Percentiles rank a stretch among this genome's conserved stretches.
These are phyloP conservation scores for Rhorus exstirpatorius DNA, from an alignment of 2,888 invertebrate species.

Conservation along the genomic window DNA sequence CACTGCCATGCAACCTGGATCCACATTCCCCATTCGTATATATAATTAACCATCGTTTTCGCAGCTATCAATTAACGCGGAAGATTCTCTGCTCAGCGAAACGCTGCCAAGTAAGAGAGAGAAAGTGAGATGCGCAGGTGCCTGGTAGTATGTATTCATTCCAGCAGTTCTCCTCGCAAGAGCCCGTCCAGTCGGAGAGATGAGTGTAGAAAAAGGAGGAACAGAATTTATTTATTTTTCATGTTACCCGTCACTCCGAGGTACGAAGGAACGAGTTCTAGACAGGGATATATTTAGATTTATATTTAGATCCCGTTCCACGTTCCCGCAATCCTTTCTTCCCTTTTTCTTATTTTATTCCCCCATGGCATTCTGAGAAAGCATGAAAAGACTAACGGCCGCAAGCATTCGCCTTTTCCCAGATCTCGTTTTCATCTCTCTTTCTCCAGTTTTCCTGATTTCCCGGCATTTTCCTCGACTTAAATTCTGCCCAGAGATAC, in stretches of 20 bases:
- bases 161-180: slow-evolving; percentile 12
- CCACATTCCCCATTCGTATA: slow-evolving; percentile 51
- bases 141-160: slow-evolving; percentile 58
- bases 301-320: slow-evolving; percentile 65
- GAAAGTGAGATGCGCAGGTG: slow-evolving; percentile 57
- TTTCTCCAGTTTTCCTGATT: slow-evolving; percentile 59
- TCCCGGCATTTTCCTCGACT: slow-evolving; percentile 59
- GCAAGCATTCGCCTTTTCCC: slow-evolving; percentile 47
- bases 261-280: slow-evolving; percentile 63
- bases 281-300: slow-evolving; percentile 67
- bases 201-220: slow-evolving; percentile 43
- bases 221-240: slow-evolving; percentile 65
- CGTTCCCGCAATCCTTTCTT: slow-evolving; percentile 60
- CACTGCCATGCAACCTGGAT: slow-evolving; percentile 56
- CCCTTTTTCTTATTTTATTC: slow-evolving; percentile 59
- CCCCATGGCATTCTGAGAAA: slow-evolving; percentile 61
- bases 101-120: slow-evolving; percentile 19
- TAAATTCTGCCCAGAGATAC: slow-evolving; percentile 27
- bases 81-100: slow-evolving; percentile 50
- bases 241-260: slow-evolving; percentile 65
- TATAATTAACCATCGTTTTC: slow-evolving; percentile 69
- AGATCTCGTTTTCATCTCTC: slow-evolving; percentile 42
- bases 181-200: slow-evolving; percentile 58
- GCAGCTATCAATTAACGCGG: slow-evolving; percentile 69
- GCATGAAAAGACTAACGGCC: slow-evolving; percentile 47